phyloP scores from a whole-genome alignment of 2,888 invertebrate species.

The Pycnomerus fuliginosus region DNA sequence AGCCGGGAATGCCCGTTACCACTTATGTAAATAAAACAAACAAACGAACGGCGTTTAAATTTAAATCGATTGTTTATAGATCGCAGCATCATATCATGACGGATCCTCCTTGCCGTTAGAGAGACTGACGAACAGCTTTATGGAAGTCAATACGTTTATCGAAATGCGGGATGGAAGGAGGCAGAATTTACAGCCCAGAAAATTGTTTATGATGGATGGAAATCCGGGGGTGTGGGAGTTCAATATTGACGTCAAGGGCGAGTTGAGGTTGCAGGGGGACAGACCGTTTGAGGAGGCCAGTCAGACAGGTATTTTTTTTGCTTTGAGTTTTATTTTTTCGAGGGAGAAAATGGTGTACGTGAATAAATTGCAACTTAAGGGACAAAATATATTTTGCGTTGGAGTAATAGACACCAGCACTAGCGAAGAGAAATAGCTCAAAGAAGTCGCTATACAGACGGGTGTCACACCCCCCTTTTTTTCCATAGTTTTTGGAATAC shows the following conservation, averaged over 20 bases:
- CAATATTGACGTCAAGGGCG: constrained; percentile 71
- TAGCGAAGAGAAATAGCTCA: no score
- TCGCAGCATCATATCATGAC: constrained; percentile 89
- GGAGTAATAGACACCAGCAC: no score
- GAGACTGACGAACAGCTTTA: constrained; percentile 63
- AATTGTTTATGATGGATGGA: constrained; percentile 65
- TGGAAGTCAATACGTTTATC: constrained; percentile 67
- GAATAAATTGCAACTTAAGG: no score
- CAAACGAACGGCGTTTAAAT: neutral
- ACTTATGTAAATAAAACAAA: constrained; percentile 65
- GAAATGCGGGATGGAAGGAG: constrained; percentile 62
- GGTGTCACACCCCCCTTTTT: no score
- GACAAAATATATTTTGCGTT: no score
- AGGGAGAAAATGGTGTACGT: no score
- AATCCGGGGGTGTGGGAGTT: constrained; percentile 80
- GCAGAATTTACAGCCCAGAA: constrained; percentile 62
- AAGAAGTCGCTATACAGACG: no score
- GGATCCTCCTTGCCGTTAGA: constrained; percentile 73
- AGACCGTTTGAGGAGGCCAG: constrained; percentile 42
- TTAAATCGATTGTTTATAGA: constrained; percentile 48
- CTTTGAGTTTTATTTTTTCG: no score
- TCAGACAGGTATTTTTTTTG: constrained; percentile 42
- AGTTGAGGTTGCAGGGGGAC: constrained; percentile 56
- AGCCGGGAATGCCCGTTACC: constrained; percentile 90
- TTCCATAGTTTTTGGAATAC: no score